Conservation (phyloP, 1,140 invertebrate species). For the Chionoecetes opilio region DNA sequence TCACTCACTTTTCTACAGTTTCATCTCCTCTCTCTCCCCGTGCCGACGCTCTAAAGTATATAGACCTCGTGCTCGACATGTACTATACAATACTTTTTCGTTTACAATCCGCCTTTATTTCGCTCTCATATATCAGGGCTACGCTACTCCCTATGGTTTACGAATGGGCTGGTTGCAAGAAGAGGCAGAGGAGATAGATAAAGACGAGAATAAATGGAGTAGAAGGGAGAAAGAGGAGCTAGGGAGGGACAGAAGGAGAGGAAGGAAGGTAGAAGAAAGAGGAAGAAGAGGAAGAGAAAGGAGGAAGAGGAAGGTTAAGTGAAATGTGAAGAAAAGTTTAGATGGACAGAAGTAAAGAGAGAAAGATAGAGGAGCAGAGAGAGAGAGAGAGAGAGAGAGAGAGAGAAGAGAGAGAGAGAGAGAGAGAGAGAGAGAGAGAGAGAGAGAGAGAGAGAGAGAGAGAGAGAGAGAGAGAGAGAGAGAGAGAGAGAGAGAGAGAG, state of each 20-base stretch:
- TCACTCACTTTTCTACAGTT: slow-evolving; percentile 9
- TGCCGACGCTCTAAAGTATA: neutral
- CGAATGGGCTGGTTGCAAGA: neutral
- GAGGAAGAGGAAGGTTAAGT: neutral
- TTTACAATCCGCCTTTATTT: slow-evolving; percentile 11
- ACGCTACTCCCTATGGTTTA: neutral
- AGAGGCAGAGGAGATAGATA: neutral
- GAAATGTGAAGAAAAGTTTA: neutral
- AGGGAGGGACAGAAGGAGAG: too few species aligned
- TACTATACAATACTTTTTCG: slow-evolving; percentile 7
- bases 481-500: slow-evolving; percentile 36
- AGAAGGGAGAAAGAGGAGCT: too few species aligned
- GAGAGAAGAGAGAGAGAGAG: slow-evolving; percentile 32
- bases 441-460: slow-evolving; percentile 43
- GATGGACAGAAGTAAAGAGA: neutral
- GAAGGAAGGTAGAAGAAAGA: too few species aligned
- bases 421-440: slow-evolving; percentile 47
- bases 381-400: too few species aligned
- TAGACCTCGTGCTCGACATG: neutral
- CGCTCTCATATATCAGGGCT: neutral
- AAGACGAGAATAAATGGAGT: neutral
- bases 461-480: slow-evolving; percentile 55
- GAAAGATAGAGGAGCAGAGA: neutral
- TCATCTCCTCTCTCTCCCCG: neutral
- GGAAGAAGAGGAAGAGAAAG: too few species aligned